phyloP scores from a whole-genome alignment of 2,888 invertebrate species.

The Ptilodon capucinus region DNA sequence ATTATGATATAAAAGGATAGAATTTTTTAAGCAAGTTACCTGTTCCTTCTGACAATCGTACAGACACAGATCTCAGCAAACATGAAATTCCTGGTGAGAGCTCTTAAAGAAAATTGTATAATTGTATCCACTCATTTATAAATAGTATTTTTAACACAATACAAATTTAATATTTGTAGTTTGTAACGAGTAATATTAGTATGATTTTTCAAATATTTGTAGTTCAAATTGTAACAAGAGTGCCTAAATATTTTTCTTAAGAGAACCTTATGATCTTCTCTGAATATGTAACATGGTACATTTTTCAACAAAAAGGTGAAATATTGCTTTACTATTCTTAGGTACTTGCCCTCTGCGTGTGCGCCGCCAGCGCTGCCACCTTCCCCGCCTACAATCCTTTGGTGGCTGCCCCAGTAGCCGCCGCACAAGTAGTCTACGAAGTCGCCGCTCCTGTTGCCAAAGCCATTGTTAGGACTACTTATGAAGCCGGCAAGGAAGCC shows the following conservation, averaged over 20 bases:
- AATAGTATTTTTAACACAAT: too few relatives aligned
- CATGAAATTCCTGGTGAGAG: slow-evolving; percentile 58
- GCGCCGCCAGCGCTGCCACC: slow-evolving; percentile 26
- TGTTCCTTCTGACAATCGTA: slow-evolving; percentile 44
- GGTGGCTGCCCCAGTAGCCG: slow-evolving; percentile 1
- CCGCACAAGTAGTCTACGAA: slow-evolving; percentile 5
- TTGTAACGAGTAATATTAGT: too few relatives aligned
- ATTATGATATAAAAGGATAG: slow-evolving; percentile 48
- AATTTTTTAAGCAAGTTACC: slow-evolving; percentile 27
- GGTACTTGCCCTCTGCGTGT: slow-evolving; percentile 31
- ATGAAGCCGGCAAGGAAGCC: slow-evolving; percentile 23
- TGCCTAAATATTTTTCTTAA: too few relatives aligned
- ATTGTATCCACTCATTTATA: too few relatives aligned
- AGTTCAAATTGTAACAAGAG: too few relatives aligned
- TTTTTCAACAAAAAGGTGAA: too few relatives aligned
- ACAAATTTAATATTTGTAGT: too few relatives aligned
- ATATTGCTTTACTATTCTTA: too few relatives aligned
- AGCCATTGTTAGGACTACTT: slow-evolving; percentile 7
- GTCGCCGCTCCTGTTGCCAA: background rate
- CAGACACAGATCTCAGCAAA: slow-evolving; percentile 47
- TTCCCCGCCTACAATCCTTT: slow-evolving; percentile 7
- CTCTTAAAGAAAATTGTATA: background rate
- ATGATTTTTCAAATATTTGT: too few relatives aligned
- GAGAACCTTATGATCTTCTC: too few relatives aligned
- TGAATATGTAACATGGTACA: too few relatives aligned